Percentiles rank a stretch among this genome's conserved stretches.
Conservation (phyloP, 2,113 vertebrate species). For the Semnopithecus entellus region DNA sequence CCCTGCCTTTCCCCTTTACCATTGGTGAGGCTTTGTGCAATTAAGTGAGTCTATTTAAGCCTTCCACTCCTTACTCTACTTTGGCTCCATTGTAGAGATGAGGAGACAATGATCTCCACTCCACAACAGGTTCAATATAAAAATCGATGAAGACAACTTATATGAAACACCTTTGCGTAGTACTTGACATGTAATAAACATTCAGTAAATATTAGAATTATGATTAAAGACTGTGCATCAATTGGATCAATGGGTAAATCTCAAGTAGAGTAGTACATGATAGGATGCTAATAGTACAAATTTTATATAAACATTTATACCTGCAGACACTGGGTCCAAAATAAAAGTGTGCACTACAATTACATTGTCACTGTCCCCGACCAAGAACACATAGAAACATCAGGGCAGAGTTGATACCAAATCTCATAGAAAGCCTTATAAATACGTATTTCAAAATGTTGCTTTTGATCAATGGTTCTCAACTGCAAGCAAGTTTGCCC, state of each 20-base stretch:
- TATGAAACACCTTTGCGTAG: background rate
- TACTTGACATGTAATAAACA: background rate
- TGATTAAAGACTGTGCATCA: background rate
- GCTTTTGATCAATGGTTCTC: background rate
- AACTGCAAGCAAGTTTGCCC: background rate
- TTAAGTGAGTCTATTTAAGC: too few relatives aligned
- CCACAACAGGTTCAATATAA: too few relatives aligned
- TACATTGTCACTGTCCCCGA: accelerated
- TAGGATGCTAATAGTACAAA: background rate
- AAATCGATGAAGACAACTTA: accelerated
- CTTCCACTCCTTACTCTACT: background rate
- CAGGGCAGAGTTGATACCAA: background rate
- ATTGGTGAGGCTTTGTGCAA: background rate
- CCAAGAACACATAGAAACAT: background rate
- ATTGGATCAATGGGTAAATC: background rate
- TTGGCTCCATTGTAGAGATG: too few relatives aligned
- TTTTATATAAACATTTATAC: background rate
- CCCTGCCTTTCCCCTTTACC: background rate
- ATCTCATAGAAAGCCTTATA: background rate
- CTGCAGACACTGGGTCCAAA: background rate
- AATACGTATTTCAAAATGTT: background rate
- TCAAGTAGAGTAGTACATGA: background rate
- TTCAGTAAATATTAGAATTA: background rate
- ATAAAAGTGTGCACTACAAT: accelerated
- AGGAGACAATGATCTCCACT: accelerated